Evolutionary conservation across 2,113 vertebrate genomes (phyloP), one percentile per base, ranked within the genome.

Genomic region (Charina bottae): DNA sequence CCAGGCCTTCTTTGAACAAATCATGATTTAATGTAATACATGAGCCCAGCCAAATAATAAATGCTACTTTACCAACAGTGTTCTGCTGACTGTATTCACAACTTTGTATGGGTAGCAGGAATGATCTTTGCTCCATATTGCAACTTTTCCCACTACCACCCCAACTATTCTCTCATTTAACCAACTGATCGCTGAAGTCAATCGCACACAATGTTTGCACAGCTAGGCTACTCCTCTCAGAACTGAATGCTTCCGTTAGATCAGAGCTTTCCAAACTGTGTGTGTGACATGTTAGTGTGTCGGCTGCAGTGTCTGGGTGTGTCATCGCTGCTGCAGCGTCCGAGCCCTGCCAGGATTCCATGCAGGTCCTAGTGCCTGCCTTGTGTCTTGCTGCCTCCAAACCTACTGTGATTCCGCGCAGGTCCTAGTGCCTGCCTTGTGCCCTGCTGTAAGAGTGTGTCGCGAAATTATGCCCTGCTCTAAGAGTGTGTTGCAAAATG

Each of bases 211-310:
- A 33, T 11, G 89, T 89, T 93, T 68, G 91, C 37, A 49, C 21
- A 89, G 89, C 89, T 17, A 91, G 90, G 89, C 0, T 2, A 87
- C 0, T 6, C 85, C 91, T 62, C 23, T 55, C 28, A 10, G 59
- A 68, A 90, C 90, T 17, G 89, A 88, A 88, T 55, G 90, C 28
- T 96, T 94, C 93, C 92, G 86, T 95, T 93, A 89, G 93, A 96
- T 97, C 96, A 90, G n/a, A n/a, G n/a, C n/a, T n/a, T n/a, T n/a
- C n/a, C n/a, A n/a, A n/a, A n/a, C n/a, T n/a, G n/a, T n/a, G n/a
- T n/a, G n/a, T n/a, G n/a, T n/a, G n/a, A n/a, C n/a, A n/a, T n/a
- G n/a, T n/a, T n/a, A n/a, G n/a, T n/a, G n/a, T n/a, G n/a, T n/a
- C n/a, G n/a, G n/a, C n/a, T n/a, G n/a, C n/a, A n/a, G n/a, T n/a